Evolutionary conservation across 2,888 invertebrate species (phyloP), one percentile per base, ranked within the genome.

Genomic region (Chalcosyrphus nemorum): DNA sequence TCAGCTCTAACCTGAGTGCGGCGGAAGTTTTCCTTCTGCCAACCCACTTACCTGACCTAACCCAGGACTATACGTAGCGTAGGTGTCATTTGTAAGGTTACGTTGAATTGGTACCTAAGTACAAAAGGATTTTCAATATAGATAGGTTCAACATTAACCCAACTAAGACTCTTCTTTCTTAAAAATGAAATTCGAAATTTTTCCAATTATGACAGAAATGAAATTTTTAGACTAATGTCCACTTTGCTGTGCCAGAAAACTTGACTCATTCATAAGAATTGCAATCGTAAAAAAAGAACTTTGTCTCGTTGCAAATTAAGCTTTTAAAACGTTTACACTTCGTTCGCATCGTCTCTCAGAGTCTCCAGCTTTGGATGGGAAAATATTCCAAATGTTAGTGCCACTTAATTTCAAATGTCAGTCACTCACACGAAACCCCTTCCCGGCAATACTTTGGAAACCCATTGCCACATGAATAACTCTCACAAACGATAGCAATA

Each of bases 351-450:
- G 1, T 15, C 21, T 17, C 27, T 29, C 9, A n/a, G n/a, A 13
- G 13, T 9, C 13, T 24, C 6, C 6, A n/a, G n/a, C n/a, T 7
- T 5, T 4, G 9, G 3, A n/a, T n/a, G 2, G n/a, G 17, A 6
- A 6, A 19, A 4, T 15, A n/a, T 32, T 17, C 24, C 27, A 17
- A 54, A 24, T 17, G 47, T 21, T 24, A 38, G 38, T 61, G 45
- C 24, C 74, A 74, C 63, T 74, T 74, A 54, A 74, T 65, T 56
- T 74, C 13, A 5, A 74, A 72, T 38, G 47, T 54, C 56, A 56
- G 35, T 45, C 56, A 54, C 35, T 45, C 56, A 54, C 35, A 35
- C 56, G 45, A 65, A 21, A 2, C 56, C 27, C 56, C 56, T 74
- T 43, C 29, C 21, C 54, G 19, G n/a, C 24, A 38, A 65, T 56